phyloP scores from a whole-genome alignment of 2,888 invertebrate species.

The Sicus ferrugineus region DNA sequence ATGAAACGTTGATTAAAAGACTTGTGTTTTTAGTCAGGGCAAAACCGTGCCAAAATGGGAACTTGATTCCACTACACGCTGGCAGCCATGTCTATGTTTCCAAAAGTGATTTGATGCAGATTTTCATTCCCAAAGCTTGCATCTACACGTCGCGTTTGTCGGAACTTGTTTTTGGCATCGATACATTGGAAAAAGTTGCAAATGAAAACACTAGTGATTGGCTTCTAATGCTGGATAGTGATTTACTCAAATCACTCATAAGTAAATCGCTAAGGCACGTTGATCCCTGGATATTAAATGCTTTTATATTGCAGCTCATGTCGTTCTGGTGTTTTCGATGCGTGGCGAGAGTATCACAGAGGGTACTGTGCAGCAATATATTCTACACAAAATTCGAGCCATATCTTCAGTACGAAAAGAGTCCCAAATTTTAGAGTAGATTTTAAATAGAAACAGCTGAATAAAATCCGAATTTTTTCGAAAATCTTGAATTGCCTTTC shows the following conservation, averaged over 20 bases:
- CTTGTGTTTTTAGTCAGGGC: background rate
- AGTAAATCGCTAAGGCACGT: slow-evolving; percentile 50
- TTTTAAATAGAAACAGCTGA: slow-evolving; percentile 5
- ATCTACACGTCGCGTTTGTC: slow-evolving; percentile 60
- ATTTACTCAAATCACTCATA: slow-evolving; percentile 56
- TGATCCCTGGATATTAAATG: background rate
- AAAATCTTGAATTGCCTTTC: background rate
- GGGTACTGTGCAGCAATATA: slow-evolving; percentile 50
- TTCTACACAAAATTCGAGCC: slow-evolving; percentile 54
- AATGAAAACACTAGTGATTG: slow-evolving; percentile 44
- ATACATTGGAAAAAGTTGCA: slow-evolving; percentile 50
- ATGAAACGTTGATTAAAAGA: no score
- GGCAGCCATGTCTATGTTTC: slow-evolving; percentile 60
- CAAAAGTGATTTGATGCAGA: slow-evolving; percentile 57
- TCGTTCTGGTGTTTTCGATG: slow-evolving; percentile 59
- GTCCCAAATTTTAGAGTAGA: background rate
- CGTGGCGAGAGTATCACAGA: slow-evolving; percentile 53
- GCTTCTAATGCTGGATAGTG: slow-evolving; percentile 48
- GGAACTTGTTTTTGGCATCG: slow-evolving; percentile 60
- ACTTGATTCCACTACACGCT: slow-evolving; percentile 57
- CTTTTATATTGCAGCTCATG: slow-evolving; percentile 53
- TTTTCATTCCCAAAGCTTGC: slow-evolving; percentile 57
- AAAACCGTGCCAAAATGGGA: slow-evolving; percentile 19
- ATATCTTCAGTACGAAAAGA: slow-evolving; percentile 35
- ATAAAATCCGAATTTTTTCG: background rate